Evolutionary conservation across 2,113 vertebrate species (phyloP), one percentile per base, ranked within the genome.

Genomic region (Tupaia chinensis): DNA sequence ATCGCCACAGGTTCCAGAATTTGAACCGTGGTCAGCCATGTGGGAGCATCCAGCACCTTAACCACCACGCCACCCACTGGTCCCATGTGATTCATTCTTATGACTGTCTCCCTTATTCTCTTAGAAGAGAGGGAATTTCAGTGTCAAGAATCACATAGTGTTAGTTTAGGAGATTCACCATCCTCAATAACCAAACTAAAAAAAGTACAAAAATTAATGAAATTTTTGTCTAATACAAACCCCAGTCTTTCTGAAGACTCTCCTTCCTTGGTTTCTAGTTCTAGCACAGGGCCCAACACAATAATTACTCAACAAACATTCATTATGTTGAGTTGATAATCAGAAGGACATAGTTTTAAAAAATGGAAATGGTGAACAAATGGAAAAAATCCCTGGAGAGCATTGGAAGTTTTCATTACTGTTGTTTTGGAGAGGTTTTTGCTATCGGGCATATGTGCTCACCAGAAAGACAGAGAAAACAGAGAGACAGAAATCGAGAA

Each of bases 321-420:
- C 80, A 60, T 69, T 92, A 74, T 89, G 22, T 60, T 79, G 61
- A 95, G 22, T 53, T 84, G 79, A 65, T 58, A 23, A 89, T 63
- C 66, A 91, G n/a, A 56, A 69, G 19, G 32, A 84, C 54, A 85
- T 1, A 15, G 29, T 87, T 93, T 93, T 87, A 19, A 60, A 93
- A 79, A 61, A 44, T 66, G 29, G 58, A 82, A 82, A 87, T 66
- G 27, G 29, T 74, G 68, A 69, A 60, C 23, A 58, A 58, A 74
- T 63, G 32, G 58, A n/a, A 68, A 87, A 61, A 29, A 27, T 20
- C 54, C 19, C 72, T 20, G 27, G 27, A 82, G 34, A 69, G 14
- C 32, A 53, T 0, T 1, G 17, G 27, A 15, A 53, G 27, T 60
- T 78, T 94, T 81, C 81, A 61, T 87, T 58, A n/a, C 19, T 83